Evolutionary conservation across 2,113 vertebrate species (phyloP), one percentile per base, ranked within the genome.

Genomic region (Ranitomeya variabilis): DNA sequence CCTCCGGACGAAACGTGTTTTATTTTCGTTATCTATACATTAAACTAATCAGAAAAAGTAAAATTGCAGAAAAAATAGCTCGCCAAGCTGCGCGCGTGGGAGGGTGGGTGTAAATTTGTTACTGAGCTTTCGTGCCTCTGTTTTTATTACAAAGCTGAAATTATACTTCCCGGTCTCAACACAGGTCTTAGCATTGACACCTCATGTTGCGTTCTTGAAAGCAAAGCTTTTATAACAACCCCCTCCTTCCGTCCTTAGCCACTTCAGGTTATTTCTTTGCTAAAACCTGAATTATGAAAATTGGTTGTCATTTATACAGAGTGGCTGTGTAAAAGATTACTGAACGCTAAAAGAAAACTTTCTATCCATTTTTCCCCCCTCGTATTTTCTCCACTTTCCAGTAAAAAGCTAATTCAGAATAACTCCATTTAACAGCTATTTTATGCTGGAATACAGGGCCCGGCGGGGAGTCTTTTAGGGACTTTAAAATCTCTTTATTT

Each of bases 401-500:
- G 95, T 96, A 95, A 95, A 95, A 95, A 66, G 95, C 95, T 95
- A 95, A 96, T 96, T 95, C 95, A 95, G 94, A 96, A 95, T 95
- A 96, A 95, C 95, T 96, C 95, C 94, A 95, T 94, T 96, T 96
- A 96, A 96, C 95, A 95, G 95, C 95, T 95, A 96, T 95, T 96
- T 96, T 96, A 95, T 95, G 92, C 95, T 94, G 94, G 95, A 96
- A 96, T 95, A 92, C 94, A 92, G 92, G 95, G 95, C 94, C 94
- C 95, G 94, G 94, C 91, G 11, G 95, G 95, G 95, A 95, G 95
- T 95, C 95, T 96, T 96, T 96, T 94, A 95, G 94, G 94, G 94
- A 94, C 95, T 96, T 96, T 95, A 95, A 96, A 96, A 95, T 95
- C 95, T 95, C 94, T 96, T 96, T 96, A 96, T 96, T 96, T 96